Base-by-base conservation (phyloP, 2,113 vertebrate species). In the Phoxinus phoxinus region DNA sequence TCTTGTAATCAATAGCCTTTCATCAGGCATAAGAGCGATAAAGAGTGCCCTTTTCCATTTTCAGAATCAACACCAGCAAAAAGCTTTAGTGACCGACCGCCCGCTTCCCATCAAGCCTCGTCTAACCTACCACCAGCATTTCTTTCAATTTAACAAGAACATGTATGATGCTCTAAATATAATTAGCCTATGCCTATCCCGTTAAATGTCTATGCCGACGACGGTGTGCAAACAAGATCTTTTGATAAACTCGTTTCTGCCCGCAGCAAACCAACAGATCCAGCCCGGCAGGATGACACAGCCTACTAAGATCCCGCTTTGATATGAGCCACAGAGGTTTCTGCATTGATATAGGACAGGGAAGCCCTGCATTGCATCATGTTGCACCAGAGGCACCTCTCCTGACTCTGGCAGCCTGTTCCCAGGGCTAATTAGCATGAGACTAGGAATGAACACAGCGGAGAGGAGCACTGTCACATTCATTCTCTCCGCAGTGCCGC, bases 401-500 rank as follows among this genome's bases (percentile, higher is more conserved):
- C 30, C 12, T 76, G 77, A 37, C 75, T 86, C 51, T 75, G 89
- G 84, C 51, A 81, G 89, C 83, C 86, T 86, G 82, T 88, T 89
- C 90, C 87, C 86, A 87, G 93, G 91, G 92, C 91, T 95, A 93
- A 94, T 95, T 92, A 95, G 92, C 91, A 91, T 89, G 89, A 91
- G 86, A 72, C 87, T 78, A 73, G 91, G 89, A 94, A 93, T 89
- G 88, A 90, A 91, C 69, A 84, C 58, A 74, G 87, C 53, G 27
- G 72, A 85, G 73, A 75, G 56, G 61, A 87, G 77, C 32, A 74
- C 87, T 86, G 89, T 89, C 90, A 89, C 80, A 53, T 77, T 81
- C 86, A 86, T 84, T 81, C 44, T n/a, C 76, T 81, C 85, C 83
- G 71, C 69, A 84, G 83, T 27, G 67, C 87, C 77, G 11, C 37